These are phyloP conservation scores for Ailurus styani DNA, from an alignment of 2,113 vertebrate genomes.

Conservation along the genomic window DNA sequence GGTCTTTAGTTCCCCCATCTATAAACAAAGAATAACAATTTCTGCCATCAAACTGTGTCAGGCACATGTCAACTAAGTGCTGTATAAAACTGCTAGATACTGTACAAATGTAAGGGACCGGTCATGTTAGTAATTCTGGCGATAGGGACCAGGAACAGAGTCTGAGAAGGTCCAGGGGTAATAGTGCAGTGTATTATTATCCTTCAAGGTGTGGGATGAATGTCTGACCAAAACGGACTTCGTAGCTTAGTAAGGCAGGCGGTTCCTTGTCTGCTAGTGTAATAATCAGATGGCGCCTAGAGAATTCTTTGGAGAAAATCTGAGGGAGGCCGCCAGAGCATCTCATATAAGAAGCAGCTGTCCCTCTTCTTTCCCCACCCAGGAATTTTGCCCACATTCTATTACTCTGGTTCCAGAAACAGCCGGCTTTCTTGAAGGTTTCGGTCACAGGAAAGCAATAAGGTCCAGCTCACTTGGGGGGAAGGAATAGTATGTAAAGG, in stretches of 20 bases:
- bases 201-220: not conserved
- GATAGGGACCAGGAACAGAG: not conserved
- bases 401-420: conserved; percentile 36
- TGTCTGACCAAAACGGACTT: not conserved
- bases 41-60: not conserved
- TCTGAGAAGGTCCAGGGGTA: not conserved
- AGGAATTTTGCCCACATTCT: conserved; percentile 29
- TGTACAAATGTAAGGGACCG: not conserved
- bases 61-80: not conserved
- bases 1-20: not conserved
- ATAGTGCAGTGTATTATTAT: not conserved
- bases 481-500: not conserved
- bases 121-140: not conserved
- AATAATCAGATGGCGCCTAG: not conserved
- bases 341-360: not conserved
- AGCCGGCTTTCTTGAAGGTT: conserved; percentile 23
- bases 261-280: not conserved
- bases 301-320: not conserved
- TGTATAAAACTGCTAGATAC: not conserved
- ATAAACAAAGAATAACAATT: not conserved
- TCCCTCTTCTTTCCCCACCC: not conserved
- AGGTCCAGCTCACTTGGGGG: not conserved
- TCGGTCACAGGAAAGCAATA: not conserved
- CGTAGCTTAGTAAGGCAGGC: not conserved
- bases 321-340: not conserved